Evolutionary conservation across 2,888 invertebrate species (phyloP), one percentile per base, ranked within the genome.

Genomic region (Leucania comma): DNA sequence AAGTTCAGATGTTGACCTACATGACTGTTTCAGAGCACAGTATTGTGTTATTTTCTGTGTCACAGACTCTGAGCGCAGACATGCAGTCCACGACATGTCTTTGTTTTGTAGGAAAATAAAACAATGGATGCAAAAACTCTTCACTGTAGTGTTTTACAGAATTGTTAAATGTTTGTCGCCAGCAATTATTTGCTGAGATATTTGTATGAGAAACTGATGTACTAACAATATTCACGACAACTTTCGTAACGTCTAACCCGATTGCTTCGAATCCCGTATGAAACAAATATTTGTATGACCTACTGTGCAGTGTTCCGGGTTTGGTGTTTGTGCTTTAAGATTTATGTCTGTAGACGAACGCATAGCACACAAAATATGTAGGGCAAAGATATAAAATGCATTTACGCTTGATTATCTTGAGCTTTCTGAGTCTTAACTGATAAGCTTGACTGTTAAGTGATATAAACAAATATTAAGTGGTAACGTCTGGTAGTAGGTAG

Each of bases 221-320:
- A 38, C 22, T 20, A 2, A 26, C 59, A 35, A 56, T 24, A 48
- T 53, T 24, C 1, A 20, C 9, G 24, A 9, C 3, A 24, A 26
- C 58, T 78, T 78, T 48, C 48, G 32, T 29, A 58, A 78, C 42
- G 2, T 8, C 20, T 51, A 14, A 51, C 61, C 50, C 42, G 46
- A 61, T 48, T n/a, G 50, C 48, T 53, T 62, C 26, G 3, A 53
- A 63, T 72, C 48, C 58, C 79, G 73, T 50, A 38, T 48, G 63
- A 50, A 58, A 58, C 38, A 58, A 72, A 78, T 75, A 53, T 75
- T 75, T 78, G 79, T 78, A 53, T 53, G 73, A 50, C 53, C 73
- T 12, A 72, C 72, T 75, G 51, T 12, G 42, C 42, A 48, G 14
- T 32, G 72, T 75, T 78, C 73, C 75, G 78, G 57, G 38, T 63